Evolutionary conservation across 2,797 vertebrate genomes (phyloP), one percentile per base, ranked within the genome.

Genomic region (Enteromius afrohamiltoni): DNA sequence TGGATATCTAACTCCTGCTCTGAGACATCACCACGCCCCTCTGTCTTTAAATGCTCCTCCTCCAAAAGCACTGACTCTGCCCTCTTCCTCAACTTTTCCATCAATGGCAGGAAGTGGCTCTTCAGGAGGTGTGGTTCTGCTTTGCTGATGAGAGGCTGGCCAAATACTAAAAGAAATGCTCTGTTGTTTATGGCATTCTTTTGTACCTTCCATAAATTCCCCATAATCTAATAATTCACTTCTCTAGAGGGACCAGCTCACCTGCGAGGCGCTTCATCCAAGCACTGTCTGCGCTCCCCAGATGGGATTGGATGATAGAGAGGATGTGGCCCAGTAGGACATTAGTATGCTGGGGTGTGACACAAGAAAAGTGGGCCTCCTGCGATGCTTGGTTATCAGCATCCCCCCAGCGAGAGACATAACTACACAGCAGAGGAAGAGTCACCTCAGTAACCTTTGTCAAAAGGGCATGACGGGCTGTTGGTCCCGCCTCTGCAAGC

Each of bases 181-280:
- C 4, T 31, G 51, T 8, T 78, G 31, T 58, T 21, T 45, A 23
- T 26, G 45, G 8, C 3, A 58, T 37, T 34, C 14, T n/a, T 62
- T 68, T 40, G 19, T 64, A 71, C 26, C 17, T 65, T 37, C 42
- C 42, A 79, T 55, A 8, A 37, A 53, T n/a, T 74, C 3, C 21
- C 19, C 11, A 5, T 78, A 47, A 31, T 78, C 11, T 51, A 49
- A 42, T 49, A 65, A 65, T 49, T 65, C 3, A 49, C 19, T 65
- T 45, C 23, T 34, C 65, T 26, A 42, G 17, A 2, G 0, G 3
- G 1, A 5, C 60, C 40, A 16, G 34, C 67, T 83, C 17, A 99
- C 98, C 97, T 94, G 97, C 96, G 78, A 99, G 90, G 83, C 94
- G 94, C 89, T 97, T 97, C 96, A 98, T 98, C 97, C 97, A 99